These are phyloP conservation scores for Sarcophaga variegata DNA, from an alignment of 2,888 invertebrate genomes.

Conservation along the genomic window DNA sequence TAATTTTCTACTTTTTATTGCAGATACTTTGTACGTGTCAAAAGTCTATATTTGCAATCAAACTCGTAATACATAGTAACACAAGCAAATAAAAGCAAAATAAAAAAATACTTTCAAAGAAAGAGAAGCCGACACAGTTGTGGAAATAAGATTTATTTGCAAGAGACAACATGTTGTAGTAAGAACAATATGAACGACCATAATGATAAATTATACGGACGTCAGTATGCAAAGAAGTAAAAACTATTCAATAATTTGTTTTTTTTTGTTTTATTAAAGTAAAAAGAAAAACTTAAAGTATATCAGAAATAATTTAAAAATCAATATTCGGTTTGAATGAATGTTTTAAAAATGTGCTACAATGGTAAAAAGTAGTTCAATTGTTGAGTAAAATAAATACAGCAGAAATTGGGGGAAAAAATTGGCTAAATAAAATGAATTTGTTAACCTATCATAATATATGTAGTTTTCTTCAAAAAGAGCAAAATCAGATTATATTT, in stretches of 20 bases:
- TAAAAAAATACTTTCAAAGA: not conserved
- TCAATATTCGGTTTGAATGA: not conserved
- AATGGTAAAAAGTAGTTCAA: too few species aligned
- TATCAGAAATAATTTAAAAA: not conserved
- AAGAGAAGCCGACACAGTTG: not conserved
- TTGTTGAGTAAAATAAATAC: too few species aligned
- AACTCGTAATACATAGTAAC: not conserved
- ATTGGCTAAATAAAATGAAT: too few species aligned
- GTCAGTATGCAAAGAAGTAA: not conserved
- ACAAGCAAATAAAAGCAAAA: not conserved
- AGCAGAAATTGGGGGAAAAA: too few species aligned
- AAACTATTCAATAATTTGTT: not conserved
- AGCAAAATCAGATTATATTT: not conserved
- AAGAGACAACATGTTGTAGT: not conserved
- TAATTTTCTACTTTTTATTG: slow-evolving; percentile 53
- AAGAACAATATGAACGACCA: not conserved
- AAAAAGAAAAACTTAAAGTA: too few species aligned
- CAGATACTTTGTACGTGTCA: slow-evolving; percentile 53
- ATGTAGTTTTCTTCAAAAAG: too few species aligned
- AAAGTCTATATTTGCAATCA: slow-evolving; percentile 20
- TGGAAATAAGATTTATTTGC: not conserved
- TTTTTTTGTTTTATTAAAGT: too few species aligned
- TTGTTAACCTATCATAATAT: too few species aligned
- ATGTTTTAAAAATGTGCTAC: too few species aligned
- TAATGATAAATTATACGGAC: not conserved